Evolutionary conservation across 1,140 invertebrate genomes (phyloP), one percentile per base, ranked within the genome.

Genomic region (Lepidotrigona ventralis): DNA sequence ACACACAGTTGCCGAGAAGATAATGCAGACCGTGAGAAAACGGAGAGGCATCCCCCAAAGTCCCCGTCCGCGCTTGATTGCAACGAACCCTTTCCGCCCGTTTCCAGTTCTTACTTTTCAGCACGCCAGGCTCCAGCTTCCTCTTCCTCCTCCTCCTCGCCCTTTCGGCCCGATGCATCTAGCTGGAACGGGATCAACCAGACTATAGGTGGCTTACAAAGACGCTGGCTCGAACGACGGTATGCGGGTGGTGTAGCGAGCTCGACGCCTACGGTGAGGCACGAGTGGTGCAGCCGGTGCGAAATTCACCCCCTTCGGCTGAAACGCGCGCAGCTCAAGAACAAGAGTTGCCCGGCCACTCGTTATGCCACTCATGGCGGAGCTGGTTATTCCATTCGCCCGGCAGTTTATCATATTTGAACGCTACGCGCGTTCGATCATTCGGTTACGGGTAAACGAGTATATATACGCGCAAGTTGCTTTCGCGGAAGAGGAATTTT

Each of bases 1-100:
- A 85, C 78, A 60, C 56, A 63, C 66, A 75, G 78, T 66, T 80
- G n/a, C 83, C 79, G 72, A 74, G 74, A 84, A 87, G 83, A 88
- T 88, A 88, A 87, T 88, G 87, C 86, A 53, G 73, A 88, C 86
- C 85, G 85, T 88, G 86, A 88, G 86, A 88, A 88, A 88, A 86
- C 86, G 81, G 74, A 81, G 85, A 51, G 74, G 26, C 58, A 51
- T 15, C 58, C 85, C 39, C 79, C 76, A 68, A 86, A 84, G 75
- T 83, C 86, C 76, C 84, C 70, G 72, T 74, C 84, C 86, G 68
- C 69, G 85, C 83, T 89, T 90, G 88, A 89, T 90, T 90, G 87
- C 87, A 82, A 87, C 77, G 71, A 83, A 84, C 75, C 83, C 81
- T 76, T 80, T 74, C 81, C 70, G 73, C 79, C 82, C 85, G 81